Evolutionary conservation across 2,113 vertebrate genomes (phyloP), one percentile per base, ranked within the genome.

Genomic region (Hemibagrus wyckioides): DNA sequence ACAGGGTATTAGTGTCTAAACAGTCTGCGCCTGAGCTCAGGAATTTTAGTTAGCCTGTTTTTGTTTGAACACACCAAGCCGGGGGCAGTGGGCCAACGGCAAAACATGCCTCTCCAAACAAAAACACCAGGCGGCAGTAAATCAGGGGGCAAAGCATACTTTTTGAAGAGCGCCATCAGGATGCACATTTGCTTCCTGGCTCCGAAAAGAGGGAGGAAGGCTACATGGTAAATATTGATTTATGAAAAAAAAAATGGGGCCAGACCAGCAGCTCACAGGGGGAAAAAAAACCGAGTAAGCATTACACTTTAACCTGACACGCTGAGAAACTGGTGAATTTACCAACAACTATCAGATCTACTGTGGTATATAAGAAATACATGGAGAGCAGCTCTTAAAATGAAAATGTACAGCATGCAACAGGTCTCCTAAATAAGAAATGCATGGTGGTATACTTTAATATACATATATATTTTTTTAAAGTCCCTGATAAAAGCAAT

Each of bases 161-260:
- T 90, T 90, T 85, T 90, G 91, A 91, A 91, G 91, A 89, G 92
- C 93, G 90, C 93, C 91, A 95, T 93, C 94, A 95, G 95, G 95
- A 96, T 95, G 94, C 95, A 96, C 95, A 95, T 95, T 94, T 94
- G 93, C 93, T 95, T 95, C 95, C 95, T 94, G 94, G 92, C 93
- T 93, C 93, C 44, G 61, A 93, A 93, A 92, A 93, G 93, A 93
- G 92, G 94, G 89, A 83, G 87, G 89, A 95, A 95, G 93, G 94
- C 95, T 94, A 92, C 92, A 94, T 90, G 90, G 94, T 95, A 96
- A 95, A 96, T 95, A 95, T 94, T 95, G 94, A 96, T 95, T 95
- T 94, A 96, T 94, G 92, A 94, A 93, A 92, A 92, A 80, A 84
- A 86, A 80, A 83, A 83, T 3, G 50, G 61, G 76, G 86, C 75